Evolutionary conservation across 1,140 invertebrate species (phyloP), one percentile per base, ranked within the genome.

Genomic region (Hermetia illucens): DNA sequence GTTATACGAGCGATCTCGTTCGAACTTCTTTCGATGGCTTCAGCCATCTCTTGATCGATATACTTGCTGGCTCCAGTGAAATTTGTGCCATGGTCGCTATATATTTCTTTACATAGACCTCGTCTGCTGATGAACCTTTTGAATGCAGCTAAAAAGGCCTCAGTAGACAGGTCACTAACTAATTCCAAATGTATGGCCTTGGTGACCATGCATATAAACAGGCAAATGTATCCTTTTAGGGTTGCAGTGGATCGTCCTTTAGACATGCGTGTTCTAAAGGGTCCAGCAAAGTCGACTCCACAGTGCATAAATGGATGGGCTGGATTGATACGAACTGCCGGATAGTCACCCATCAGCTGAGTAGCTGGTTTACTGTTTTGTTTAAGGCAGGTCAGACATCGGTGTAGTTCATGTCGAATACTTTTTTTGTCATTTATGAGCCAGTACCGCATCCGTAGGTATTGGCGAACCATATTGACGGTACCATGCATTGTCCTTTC

Each of bases 271-370:
- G 42, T 48, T n/a, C 25, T n/a, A 27, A 65, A 48, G 0, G 62
- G 60, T 0, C 64, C 62, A 3, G 52, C 49, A 44, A 45, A 65
- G 46, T 66, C 63, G 1, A 63, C 41, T 2, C 62, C 63, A 6
- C 42, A 40, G 13, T 52, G 43, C 5, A 17, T 15, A 44, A 66
- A 66, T 0, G 59, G 46, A 4, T 38, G 32, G 1, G 49, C 34
- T 13, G 44, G 39, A 16, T 39, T 15, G 3, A 66, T 46, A 20
- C 56, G 34, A 13, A 36, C 30, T 5, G 25, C 19, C 5, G 63
- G 62, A 15, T 64, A 43, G 36, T 56, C 30, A 10, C 48, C 55
- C 56, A 64, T 63, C 6, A 49, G 9, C 25, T 46, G 49, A 4
- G 41, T 10, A 1, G 21, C 12, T 4, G 31, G 6, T 15, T 8